phyloP scores from a whole-genome alignment of 2,888 invertebrate genomes.

The Trachelus tabidus region DNA sequence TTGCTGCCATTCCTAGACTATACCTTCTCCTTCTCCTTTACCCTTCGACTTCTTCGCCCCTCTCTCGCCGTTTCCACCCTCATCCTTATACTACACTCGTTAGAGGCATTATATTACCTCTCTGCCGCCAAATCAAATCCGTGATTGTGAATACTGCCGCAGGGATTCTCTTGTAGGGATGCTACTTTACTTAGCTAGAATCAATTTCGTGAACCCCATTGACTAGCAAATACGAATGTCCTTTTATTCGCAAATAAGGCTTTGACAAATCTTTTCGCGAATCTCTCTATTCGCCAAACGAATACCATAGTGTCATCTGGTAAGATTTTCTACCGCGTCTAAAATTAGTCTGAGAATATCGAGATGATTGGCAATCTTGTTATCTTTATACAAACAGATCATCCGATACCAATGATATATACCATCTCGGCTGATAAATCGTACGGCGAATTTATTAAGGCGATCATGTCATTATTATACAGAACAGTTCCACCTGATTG shows the following conservation, averaged over 20 bases:
- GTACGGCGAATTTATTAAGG: not conserved
- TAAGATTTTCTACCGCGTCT: not conserved
- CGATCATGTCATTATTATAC: not conserved
- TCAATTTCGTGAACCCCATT: not conserved
- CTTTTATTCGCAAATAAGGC: not conserved
- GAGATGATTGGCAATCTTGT: slow-evolving; percentile 47
- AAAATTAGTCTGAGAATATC: slow-evolving; percentile 25
- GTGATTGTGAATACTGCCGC: slow-evolving; percentile 49
- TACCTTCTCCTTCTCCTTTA: slow-evolving; percentile 21
- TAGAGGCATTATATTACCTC: slow-evolving; percentile 57
- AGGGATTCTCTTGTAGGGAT: not conserved
- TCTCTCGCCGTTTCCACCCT: slow-evolving; percentile 38
- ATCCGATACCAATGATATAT: not conserved
- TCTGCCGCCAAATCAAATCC: slow-evolving; percentile 52
- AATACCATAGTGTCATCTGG: not conserved
- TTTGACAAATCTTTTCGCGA: not conserved
- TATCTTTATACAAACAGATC: slow-evolving; percentile 48
- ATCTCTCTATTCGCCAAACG: not conserved
- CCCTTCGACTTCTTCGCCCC: slow-evolving; percentile 28
- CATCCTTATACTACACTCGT: slow-evolving; percentile 53
- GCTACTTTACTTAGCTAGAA: not conserved
- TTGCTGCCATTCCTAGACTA: slow-evolving; percentile 15
- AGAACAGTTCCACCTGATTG: not conserved
- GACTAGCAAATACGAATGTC: not conserved
- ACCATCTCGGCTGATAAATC: not conserved